phyloP scores from a whole-genome alignment of 1,140 invertebrate genomes.

The Limonius californicus region DNA sequence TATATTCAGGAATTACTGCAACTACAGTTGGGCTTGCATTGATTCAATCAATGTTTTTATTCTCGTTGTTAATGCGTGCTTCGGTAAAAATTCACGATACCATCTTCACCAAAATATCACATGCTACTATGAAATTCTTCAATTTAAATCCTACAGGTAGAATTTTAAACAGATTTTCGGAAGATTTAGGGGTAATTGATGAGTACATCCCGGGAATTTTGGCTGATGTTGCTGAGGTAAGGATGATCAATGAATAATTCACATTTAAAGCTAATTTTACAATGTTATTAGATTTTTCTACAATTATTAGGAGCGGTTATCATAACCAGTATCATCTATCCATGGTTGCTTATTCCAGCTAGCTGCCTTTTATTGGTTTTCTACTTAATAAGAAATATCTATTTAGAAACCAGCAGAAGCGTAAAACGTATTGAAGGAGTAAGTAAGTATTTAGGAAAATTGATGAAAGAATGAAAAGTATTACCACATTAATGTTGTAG shows the following conservation, averaged over 20 bases:
- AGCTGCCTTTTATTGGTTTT: conserved; percentile 29
- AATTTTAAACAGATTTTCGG: conserved; percentile 57
- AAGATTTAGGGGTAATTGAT: conserved; percentile 75
- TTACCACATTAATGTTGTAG: too few relatives aligned
- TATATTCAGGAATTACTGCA: conserved; percentile 56
- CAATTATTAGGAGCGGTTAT: too few relatives aligned
- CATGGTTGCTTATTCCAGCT: conserved; percentile 53
- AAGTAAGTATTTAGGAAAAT: conserved; percentile 43
- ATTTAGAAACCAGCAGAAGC: conserved; percentile 35
- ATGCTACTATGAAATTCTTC: conserved; percentile 58
- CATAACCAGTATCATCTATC: too few relatives aligned
- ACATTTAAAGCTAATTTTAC: too few relatives aligned
- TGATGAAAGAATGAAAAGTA: too few relatives aligned
- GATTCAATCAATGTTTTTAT: conserved; percentile 33
- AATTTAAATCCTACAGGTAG: conserved; percentile 54
- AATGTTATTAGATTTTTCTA: too few relatives aligned
- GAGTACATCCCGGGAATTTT: conserved; percentile 66
- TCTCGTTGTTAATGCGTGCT: conserved; percentile 34
- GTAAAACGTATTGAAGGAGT: conserved; percentile 39
- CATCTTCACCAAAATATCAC: conserved; percentile 60
- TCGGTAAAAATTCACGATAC: conserved; percentile 55
- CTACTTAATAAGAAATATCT: conserved; percentile 29
- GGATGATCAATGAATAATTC: neutral
- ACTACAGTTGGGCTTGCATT: conserved; percentile 56
- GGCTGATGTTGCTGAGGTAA: conserved; percentile 58